Base-by-base conservation (phyloP, 2,797 vertebrate species). In the Alosa sapidissima region DNA sequence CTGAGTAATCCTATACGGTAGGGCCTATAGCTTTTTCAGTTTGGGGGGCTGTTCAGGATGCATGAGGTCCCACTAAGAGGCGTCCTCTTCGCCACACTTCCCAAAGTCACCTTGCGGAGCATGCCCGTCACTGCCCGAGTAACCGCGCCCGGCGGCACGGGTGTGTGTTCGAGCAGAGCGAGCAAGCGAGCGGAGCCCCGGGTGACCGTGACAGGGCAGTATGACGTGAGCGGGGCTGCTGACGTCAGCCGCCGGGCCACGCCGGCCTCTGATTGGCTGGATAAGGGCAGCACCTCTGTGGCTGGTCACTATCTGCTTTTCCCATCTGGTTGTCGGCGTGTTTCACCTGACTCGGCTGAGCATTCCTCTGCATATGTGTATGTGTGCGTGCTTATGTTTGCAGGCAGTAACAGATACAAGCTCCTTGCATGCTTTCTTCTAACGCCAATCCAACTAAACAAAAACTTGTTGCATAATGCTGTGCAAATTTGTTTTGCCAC, bases 291-390 rank as follows among this genome's bases (percentile, higher is more conserved):
- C 16, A 24, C 19, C 84, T 68, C 81, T 52, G 24, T 48, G 62
- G 84, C 82, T 87, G 85, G 83, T 45, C 47, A 78, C 88, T 89
- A 90, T 92, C 88, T 82, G 55, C 9, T 55, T 84, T 75, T 81
- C 81, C 86, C 83, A 91, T 91, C 89, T 88, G 86, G 81, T 89
- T 65, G 84, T 81, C 87, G 85, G 41, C 88, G 75, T 72, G 82
- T 54, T 82, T 81, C 52, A 83, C 83, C 82, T 82, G 75, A 82
- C 82, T 41, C 14, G 68, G 36, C 68, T 5, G 11, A 41, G 68
- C 68, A 75, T 75, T 41, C 68, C 68, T 85, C 72, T 81, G 62
- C 58, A 6, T 84, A 82, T 16, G n/a, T 81, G 85, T 78, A 81
- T 82, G 2, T 65, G 55, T 72, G 55, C 3, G 16, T 16, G 65